phyloP scores from a whole-genome alignment of 2,113 vertebrate genomes.

The Micronisus gabar region DNA sequence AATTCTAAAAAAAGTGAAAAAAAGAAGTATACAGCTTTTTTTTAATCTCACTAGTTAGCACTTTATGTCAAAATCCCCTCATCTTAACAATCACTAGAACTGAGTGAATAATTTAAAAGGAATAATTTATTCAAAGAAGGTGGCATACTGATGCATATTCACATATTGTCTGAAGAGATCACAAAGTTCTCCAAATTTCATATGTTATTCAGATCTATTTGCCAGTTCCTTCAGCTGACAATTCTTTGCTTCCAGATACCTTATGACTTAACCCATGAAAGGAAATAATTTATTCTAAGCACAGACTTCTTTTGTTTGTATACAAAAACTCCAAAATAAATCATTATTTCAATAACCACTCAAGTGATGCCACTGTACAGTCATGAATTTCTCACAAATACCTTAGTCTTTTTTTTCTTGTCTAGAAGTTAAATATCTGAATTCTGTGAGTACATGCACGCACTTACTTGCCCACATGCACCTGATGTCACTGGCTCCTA shows the following conservation, averaged over 20 bases:
- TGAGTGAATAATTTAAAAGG: constrained; percentile 53
- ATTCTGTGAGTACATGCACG: neutral
- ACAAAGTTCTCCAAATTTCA: constrained; percentile 51
- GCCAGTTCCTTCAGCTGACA: constrained; percentile 28
- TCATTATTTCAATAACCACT: neutral
- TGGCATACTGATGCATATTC: constrained; percentile 48
- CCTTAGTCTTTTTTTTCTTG: neutral
- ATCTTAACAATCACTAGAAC: constrained; percentile 47
- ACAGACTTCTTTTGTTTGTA: neutral
- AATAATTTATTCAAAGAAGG: constrained; percentile 57
- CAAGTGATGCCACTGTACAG: neutral
- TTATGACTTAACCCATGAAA: neutral
- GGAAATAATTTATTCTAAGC: neutral
- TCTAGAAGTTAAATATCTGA: neutral
- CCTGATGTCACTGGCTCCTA: neutral
- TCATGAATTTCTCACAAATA: neutral
- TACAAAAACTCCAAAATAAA: neutral
- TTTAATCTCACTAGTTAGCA: constrained; percentile 25
- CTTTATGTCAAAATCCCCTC: constrained; percentile 52
- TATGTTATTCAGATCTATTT: constrained; percentile 37
- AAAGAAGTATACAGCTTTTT: neutral
- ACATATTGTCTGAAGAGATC: constrained; percentile 62
- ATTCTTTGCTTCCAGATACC: neutral
- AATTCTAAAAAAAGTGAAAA: neutral
- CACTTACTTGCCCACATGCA: neutral